These are phyloP conservation scores for Carcinoscorpius rotundicauda DNA, from an alignment of 1,140 invertebrate species.

Conservation along the genomic window DNA sequence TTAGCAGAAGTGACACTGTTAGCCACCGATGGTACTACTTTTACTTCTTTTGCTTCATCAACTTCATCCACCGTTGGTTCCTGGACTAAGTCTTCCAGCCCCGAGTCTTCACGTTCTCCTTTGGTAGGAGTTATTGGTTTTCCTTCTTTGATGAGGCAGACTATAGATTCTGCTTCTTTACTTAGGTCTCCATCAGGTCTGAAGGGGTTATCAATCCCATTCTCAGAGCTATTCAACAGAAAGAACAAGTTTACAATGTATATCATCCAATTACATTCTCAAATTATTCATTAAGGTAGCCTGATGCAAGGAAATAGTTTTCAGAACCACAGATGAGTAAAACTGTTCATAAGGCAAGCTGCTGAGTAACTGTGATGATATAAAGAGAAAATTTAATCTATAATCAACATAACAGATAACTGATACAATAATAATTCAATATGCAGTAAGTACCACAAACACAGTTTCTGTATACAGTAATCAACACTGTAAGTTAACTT, in stretches of 20 bases:
- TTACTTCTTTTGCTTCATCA: background rate
- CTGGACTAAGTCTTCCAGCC: background rate
- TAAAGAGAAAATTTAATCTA: no score
- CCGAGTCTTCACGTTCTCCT: slow-evolving; percentile 6
- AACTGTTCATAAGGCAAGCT: no score
- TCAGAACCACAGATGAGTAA: no score
- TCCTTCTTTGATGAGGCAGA: slow-evolving; percentile 79
- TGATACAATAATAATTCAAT: no score
- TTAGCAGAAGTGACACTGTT: background rate
- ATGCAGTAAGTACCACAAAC: no score
- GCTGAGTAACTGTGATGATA: no score
- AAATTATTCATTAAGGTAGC: no score
- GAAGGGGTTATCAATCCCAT: slow-evolving; percentile 93
- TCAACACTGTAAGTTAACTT: no score
- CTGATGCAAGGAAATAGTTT: no score
- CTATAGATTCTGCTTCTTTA: slow-evolving; percentile 87
- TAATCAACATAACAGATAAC: no score
- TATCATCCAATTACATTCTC: slow-evolving; percentile 1
- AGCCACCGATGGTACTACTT: background rate
- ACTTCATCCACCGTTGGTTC: background rate
- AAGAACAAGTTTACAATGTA: slow-evolving; percentile 24
- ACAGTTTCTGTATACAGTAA: no score
- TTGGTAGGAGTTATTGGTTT: slow-evolving; percentile 51
- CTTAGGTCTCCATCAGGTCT: slow-evolving; percentile 86
- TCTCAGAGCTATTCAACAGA: slow-evolving; percentile 41